Percentiles rank a stretch among this genome's conserved stretches.
Evolutionary conservation across 2,888 invertebrate genomes (phyloP).

Genomic region (Hirtodrosophila confusa): DNA sequence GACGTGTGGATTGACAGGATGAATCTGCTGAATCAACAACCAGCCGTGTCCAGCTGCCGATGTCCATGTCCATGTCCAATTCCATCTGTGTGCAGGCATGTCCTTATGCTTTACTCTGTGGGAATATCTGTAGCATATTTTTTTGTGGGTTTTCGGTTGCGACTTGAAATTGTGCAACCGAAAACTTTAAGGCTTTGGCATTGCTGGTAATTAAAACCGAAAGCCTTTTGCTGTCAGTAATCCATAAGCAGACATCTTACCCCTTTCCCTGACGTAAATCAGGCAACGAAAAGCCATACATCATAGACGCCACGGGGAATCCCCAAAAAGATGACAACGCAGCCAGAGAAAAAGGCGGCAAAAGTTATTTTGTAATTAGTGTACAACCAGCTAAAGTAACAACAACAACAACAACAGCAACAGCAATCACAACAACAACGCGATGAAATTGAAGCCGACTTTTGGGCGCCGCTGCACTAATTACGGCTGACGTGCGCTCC

Average conservation of each 20-base stretch:
- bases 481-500: conserved; percentile 67
- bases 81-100: background rate
- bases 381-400: conserved; percentile 42
- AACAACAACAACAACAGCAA: conserved; percentile 34
- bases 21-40: conserved; percentile 80
- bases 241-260: conserved; percentile 29
- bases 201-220: conserved; percentile 63
- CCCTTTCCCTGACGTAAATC: conserved; percentile 37
- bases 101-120: background rate
- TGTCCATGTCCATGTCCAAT: conserved; percentile 13
- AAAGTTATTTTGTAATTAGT: conserved; percentile 78
- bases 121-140: conserved; percentile 9
- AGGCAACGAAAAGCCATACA: conserved; percentile 70
- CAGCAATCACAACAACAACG: conserved; percentile 29
- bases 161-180: background rate
- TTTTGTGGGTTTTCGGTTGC: conserved; percentile 1
- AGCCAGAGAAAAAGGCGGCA: conserved; percentile 45
- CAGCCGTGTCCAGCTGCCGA: conserved; percentile 27
- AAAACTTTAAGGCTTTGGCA: conserved; percentile 36
- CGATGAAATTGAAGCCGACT: conserved; percentile 73
- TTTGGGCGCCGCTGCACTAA: conserved; percentile 69
- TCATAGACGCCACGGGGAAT: conserved; percentile 72
- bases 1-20: conserved; percentile 82
- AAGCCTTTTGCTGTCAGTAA: conserved; percentile 56
- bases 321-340: conserved; percentile 70